phyloP scores from a whole-genome alignment of 64 coral and sea anemone genomes.

The Stichodactyla helianthus region DNA sequence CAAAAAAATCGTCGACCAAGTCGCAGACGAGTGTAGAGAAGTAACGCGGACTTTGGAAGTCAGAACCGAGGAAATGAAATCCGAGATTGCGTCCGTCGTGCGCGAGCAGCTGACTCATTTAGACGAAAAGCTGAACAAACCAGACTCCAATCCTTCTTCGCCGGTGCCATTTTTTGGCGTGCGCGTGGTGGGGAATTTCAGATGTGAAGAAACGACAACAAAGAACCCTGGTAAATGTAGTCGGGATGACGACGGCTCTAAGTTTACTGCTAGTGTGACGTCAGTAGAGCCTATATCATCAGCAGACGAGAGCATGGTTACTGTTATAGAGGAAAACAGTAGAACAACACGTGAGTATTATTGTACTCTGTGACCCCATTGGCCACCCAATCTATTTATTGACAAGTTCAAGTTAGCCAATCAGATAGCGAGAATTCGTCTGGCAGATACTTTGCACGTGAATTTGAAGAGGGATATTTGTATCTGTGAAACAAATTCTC shows the following conservation, averaged over 20 bases:
- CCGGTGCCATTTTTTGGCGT: not conserved
- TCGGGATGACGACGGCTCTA: not conserved
- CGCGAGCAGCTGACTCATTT: conserved; percentile 52
- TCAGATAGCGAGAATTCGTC: no score
- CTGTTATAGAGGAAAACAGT: conserved; percentile 1
- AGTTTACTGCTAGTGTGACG: not conserved
- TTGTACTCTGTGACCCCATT: no score
- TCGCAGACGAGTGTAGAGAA: conserved; percentile 53
- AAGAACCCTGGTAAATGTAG: not conserved
- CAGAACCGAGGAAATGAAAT: conserved; percentile 55
- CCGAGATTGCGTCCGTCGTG: conserved; percentile 61
- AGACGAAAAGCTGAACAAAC: conserved; percentile 38
- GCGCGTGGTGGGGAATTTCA: not conserved
- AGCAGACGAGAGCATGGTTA: conserved; percentile 11
- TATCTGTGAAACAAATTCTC: no score
- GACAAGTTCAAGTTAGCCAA: no score
- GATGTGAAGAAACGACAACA: not conserved
- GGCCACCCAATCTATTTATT: no score
- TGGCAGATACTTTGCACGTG: no score
- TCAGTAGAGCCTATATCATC: not conserved
- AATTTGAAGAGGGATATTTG: no score
- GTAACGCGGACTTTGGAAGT: conserved; percentile 59
- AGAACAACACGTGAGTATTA: not conserved
- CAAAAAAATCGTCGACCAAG: conserved; percentile 44
- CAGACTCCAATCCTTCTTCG: not conserved